These are phyloP conservation scores for Calypte anna DNA, from an alignment of 2,113 vertebrate species.

Conservation along the genomic window DNA sequence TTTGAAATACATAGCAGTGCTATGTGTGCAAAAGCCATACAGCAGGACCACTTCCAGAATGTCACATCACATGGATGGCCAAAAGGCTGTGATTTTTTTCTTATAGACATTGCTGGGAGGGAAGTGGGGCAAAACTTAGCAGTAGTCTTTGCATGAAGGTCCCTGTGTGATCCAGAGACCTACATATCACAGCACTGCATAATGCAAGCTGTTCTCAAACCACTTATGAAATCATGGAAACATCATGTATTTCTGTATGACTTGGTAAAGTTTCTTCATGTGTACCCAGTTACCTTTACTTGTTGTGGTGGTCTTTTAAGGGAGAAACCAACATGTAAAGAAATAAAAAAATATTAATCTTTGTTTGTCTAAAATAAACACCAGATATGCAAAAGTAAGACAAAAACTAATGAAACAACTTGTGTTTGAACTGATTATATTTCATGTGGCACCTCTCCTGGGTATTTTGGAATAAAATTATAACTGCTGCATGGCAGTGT, in stretches of 20 bases:
- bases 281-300: background rate
- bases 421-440: background rate
- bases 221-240: background rate
- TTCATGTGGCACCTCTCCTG: background rate
- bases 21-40: background rate
- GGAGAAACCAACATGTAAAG: background rate
- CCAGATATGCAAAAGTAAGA: background rate
- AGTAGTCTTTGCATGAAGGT: background rate
- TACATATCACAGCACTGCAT: background rate
- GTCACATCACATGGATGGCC: background rate
- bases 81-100: background rate
- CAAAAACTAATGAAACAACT: background rate
- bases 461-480: background rate
- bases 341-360: background rate
- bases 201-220: background rate
- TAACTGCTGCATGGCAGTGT: background rate
- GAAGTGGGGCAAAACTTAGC: slow-evolving; percentile 25
- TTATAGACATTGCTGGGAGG: background rate
- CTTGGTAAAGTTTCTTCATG: background rate
- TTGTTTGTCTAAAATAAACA: background rate
- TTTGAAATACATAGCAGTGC: background rate
- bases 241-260: background rate
- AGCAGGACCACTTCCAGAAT: background rate
- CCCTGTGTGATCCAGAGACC: background rate
- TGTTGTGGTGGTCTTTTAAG: background rate